Evolutionary conservation across 2,888 invertebrate species (phyloP).

Genomic region (Alloscopus bannaensis): DNA sequence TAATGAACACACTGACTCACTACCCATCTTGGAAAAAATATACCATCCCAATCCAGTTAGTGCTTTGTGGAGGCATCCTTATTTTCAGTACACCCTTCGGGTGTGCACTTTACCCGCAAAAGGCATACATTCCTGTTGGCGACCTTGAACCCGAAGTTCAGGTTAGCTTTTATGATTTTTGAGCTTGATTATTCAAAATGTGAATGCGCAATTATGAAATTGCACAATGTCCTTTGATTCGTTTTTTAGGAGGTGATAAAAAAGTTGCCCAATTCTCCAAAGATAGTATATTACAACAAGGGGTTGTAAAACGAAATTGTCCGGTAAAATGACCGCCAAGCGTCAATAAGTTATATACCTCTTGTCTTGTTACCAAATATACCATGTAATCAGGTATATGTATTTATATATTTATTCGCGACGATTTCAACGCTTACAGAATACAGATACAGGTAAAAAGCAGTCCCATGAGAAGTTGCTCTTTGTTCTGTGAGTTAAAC

Average conservation of each 20-base stretch:
- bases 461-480: no score
- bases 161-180: no score
- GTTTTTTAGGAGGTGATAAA: conserved; percentile 79
- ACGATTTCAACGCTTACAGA: no score
- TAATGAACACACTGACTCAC: background rate
- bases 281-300: conserved; percentile 74
- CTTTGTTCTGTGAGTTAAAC: no score
- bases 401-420: no score
- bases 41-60: conserved; percentile 30
- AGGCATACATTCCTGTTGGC: conserved; percentile 76
- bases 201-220: background rate
- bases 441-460: no score
- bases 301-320: conserved; percentile 55
- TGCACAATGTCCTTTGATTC: conserved; percentile 38
- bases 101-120: conserved; percentile 80
- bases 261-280: conserved; percentile 79
- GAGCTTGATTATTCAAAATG: conserved; percentile 75
- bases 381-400: no score
- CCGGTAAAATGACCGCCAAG: no score
- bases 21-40: background rate
- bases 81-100: conserved; percentile 80
- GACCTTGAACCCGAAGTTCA: conserved; percentile 78
- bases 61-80: conserved; percentile 74
- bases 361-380: no score
- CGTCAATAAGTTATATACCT: no score